phyloP scores from a whole-genome alignment of 2,888 invertebrate species.

The Heliconius charithonia region DNA sequence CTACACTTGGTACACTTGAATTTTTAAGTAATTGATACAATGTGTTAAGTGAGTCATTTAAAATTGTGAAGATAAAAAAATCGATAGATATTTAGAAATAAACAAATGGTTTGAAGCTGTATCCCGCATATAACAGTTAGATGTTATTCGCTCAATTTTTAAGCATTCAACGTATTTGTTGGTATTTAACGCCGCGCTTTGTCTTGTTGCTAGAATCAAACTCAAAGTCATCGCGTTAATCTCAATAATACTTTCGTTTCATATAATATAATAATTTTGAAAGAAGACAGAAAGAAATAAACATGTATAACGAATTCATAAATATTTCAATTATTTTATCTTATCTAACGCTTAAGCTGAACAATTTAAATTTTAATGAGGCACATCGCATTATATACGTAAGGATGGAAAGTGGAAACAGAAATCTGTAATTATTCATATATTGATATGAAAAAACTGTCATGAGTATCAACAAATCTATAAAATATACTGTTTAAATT shows the following conservation, averaged over 20 bases:
- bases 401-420: neutral
- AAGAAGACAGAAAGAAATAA: neutral
- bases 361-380: conserved; percentile 6
- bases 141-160: too few species aligned
- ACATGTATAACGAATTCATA: neutral
- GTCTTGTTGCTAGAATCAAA: neutral
- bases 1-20: too few species aligned
- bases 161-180: neutral
- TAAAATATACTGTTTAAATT: too few species aligned
- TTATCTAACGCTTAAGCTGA: conserved; percentile 1
- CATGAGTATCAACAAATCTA: too few species aligned
- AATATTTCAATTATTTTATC: conserved; percentile 15
- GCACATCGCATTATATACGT: neutral
- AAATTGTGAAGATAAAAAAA: neutral
- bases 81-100: too few species aligned
- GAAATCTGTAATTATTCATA: neutral
- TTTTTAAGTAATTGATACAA: too few species aligned
- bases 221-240: neutral
- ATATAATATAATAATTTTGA: neutral
- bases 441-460: neutral
- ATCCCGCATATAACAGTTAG: neutral
- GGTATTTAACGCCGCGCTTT: neutral
- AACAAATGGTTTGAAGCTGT: neutral
- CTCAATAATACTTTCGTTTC: too few species aligned
- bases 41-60: neutral